These are phyloP conservation scores for Thera obeliscata DNA, from an alignment of 2,888 invertebrate genomes.

Conservation along the genomic window DNA sequence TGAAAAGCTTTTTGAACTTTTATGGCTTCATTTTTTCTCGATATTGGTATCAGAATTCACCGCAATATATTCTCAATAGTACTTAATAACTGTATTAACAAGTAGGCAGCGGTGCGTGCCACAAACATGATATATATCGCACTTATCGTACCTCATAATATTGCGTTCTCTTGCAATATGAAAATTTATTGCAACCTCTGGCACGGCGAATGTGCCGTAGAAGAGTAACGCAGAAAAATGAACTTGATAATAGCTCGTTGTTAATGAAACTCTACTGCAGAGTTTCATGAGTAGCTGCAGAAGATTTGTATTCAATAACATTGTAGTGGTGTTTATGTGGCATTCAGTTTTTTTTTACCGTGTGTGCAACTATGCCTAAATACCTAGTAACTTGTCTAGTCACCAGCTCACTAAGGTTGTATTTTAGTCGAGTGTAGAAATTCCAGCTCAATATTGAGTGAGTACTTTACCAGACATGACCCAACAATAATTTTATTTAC, in stretches of 20 bases:
- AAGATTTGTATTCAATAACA: too few species aligned
- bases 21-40: slow-evolving; percentile 29
- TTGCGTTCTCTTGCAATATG: slow-evolving; percentile 81
- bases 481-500: neutral
- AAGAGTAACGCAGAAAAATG: slow-evolving; percentile 42
- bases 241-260: slow-evolving; percentile 11
- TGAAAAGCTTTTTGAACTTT: slow-evolving; percentile 26
- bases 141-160: slow-evolving; percentile 76
- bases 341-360: too few species aligned
- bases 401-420: too few species aligned
- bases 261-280: neutral
- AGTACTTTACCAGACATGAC: neutral
- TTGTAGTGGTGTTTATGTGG: too few species aligned
- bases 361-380: too few species aligned
- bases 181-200: slow-evolving; percentile 80
- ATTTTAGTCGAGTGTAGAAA: too few species aligned
- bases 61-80: slow-evolving; percentile 56
- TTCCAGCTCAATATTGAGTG: neutral
- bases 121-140: slow-evolving; percentile 78
- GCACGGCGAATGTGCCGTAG: slow-evolving; percentile 63
- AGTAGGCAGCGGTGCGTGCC: slow-evolving; percentile 64
- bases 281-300: too few species aligned
- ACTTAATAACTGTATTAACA: slow-evolving; percentile 67
- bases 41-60: slow-evolving; percentile 43
- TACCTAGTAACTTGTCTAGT: too few species aligned